Evolutionary conservation across 92 coral and sea anemone genomes (phyloP), one percentile per base, ranked within the genome.

Genomic region (Pocillopora grandis): DNA sequence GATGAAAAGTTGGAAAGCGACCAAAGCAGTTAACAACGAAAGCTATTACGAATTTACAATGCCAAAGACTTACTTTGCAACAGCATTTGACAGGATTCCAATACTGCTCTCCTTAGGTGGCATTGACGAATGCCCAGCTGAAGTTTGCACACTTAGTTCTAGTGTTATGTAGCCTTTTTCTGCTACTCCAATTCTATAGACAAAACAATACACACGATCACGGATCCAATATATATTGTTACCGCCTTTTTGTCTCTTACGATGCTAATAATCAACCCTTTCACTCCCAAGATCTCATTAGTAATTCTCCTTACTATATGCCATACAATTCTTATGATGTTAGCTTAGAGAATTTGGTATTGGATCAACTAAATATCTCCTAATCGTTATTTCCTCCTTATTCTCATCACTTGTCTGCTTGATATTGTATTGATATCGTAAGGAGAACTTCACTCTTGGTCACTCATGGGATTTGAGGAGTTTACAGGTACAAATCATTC

Each of bases 41-140:
- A 27, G 31, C 1, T 27, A 27, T 27, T 27, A 27, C 31, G 31
- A 27, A 27, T 27, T 27, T 27, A 27, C 31, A 27, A 27, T 27
- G 31, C 31, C 31, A 27, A 27, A 12, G 36, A 59, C 74, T 59
- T 73, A 95, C 98, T 91, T 95, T 61, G 90, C 36, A 2, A 95
- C 78, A 72, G 98, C 98, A 62, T 90, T 91, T n/a, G 98, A 85
- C 57, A 95, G 89, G 23, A 95, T 91, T 16, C 98, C 98, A 76
- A 95, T 95, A 57, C 95, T 88, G 19, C 91, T 91, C 81, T 95
- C 93, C 61, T 18, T 90, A 19, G 98, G 95, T 12, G 98, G 98
- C 98, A 95, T 93, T 19, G 98, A 95, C 1, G 97, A 89, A 72
- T 95, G 98, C 1, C 98, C 98, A 17, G 89, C 97, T 60, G 89